Evolutionary conservation across 2,797 vertebrate genomes (phyloP), one percentile per base, ranked within the genome.

Genomic region (Coreius guichenoti): DNA sequence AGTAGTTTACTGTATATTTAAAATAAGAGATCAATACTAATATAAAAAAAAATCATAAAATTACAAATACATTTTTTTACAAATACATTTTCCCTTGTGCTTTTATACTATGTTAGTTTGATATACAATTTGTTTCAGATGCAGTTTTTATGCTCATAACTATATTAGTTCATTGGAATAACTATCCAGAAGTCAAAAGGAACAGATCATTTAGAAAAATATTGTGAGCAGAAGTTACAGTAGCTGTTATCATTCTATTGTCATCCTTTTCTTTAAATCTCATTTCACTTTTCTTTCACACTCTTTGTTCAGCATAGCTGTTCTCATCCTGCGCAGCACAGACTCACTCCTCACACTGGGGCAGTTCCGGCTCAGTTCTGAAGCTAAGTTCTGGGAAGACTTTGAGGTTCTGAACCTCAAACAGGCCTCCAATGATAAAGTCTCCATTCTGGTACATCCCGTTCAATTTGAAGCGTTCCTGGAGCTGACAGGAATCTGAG

Each of bases 351-450:
- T 85, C 83, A 54, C 90, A 91, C 39, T 16, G 51, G 7, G 77
- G 89, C 13, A 91, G 89, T 9, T 87, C 83, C 58, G 93, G 93
- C 73, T 93, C 72, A 13, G 90, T 91, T 29, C 75, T 92, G 43
- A 92, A 94, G 43, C 21, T 79, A 45, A 88, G 67, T 7, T 86
- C 84, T 84, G 84, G 84, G 81, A 82, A 86, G 17, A 43, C 39
- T 36, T 72, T 77, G 36, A 80, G 56, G 16, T 69, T 9, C 19
- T 91, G 80, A 68, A 91, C 9, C 45, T 86, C 89, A 82, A 91
- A 90, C 45, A 91, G 81, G 51, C 90, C 90, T 54, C 90, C 90
- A 13, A 91, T 83, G 16, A 91, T 79, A 2, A 91, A 67, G 36
- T 90, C 90, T 54, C 90, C 90, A 86, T 87, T 76, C 67, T 90